Percentiles rank a stretch among this genome's conserved stretches.
These are phyloP conservation scores for Eurypyga helias DNA, from an alignment of 2,113 vertebrate species.

Conservation along the genomic window DNA sequence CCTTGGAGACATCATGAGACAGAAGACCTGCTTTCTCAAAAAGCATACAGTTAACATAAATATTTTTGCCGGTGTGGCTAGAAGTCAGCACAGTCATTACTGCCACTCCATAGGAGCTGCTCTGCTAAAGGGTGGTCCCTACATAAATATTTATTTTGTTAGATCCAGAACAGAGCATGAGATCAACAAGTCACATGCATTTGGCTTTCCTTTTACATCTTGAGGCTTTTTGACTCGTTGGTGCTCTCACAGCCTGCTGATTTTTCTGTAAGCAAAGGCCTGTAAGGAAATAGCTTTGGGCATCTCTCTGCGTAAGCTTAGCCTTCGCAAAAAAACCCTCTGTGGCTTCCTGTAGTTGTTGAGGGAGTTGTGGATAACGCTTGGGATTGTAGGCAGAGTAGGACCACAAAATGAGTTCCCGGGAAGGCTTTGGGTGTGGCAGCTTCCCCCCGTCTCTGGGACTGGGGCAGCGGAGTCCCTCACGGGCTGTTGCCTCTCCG, in stretches of 20 bases:
- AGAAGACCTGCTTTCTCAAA: constrained; percentile 3
- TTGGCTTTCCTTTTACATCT: neutral
- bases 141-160: constrained; percentile 78
- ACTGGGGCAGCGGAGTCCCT: accelerated
- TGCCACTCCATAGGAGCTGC: constrained; percentile 49
- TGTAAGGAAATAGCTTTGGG: neutral
- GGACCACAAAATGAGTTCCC: neutral
- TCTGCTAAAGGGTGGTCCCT: constrained; percentile 61
- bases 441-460: neutral
- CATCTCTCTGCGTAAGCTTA: neutral
- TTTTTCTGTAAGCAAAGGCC: neutral
- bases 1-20: neutral
- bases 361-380: neutral
- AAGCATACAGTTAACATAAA: constrained; percentile 49
- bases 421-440: neutral
- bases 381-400: neutral
- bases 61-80: constrained; percentile 54
- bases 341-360: neutral
- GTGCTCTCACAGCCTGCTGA: neutral
- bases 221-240: neutral
- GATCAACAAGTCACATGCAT: neutral
- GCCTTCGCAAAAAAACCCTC: accelerated
- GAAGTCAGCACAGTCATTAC: constrained; percentile 33
- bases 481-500: neutral
- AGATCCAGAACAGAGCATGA: constrained; percentile 28